A percentile compares a stretch with the other conserved stretches of the same genome.
phyloP scores from a whole-genome alignment of 2,113 vertebrate genomes.

The Aix galericulata region DNA sequence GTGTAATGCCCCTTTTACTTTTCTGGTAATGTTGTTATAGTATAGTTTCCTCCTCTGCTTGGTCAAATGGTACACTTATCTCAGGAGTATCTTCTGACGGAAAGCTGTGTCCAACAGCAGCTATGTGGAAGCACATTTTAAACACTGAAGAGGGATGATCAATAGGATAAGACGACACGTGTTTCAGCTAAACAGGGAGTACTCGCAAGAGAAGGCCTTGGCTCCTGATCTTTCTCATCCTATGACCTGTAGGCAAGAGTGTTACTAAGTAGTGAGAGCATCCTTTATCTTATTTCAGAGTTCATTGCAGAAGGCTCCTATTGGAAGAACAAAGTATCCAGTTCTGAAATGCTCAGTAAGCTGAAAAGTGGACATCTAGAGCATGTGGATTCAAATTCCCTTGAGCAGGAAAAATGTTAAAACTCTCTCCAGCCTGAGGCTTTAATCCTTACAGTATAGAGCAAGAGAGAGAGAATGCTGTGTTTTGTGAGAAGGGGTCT shows the following conservation, averaged over 20 bases:
- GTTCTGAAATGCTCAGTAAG: neutral
- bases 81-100: neutral
- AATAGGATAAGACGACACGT: neutral
- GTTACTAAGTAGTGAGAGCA: neutral
- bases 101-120: neutral
- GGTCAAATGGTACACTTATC: neutral
- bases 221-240: neutral
- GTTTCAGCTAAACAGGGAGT: neutral
- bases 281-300: neutral
- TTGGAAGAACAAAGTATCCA: neutral
- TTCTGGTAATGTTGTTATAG: neutral
- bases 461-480: neutral
- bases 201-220: neutral
- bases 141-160: neutral
- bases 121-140: neutral
- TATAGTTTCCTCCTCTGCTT: neutral
- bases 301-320: neutral
- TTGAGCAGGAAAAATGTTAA: neutral
- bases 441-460: neutral
- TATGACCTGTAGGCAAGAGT: neutral
- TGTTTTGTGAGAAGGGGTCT: neutral
- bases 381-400: neutral
- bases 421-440: neutral
- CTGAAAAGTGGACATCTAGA: neutral
- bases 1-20: slow-evolving; percentile 20